Percentiles rank a stretch among this genome's conserved stretches.
Conservation (phyloP, 2,113 vertebrate genomes). For the Eidolon helvum region DNA sequence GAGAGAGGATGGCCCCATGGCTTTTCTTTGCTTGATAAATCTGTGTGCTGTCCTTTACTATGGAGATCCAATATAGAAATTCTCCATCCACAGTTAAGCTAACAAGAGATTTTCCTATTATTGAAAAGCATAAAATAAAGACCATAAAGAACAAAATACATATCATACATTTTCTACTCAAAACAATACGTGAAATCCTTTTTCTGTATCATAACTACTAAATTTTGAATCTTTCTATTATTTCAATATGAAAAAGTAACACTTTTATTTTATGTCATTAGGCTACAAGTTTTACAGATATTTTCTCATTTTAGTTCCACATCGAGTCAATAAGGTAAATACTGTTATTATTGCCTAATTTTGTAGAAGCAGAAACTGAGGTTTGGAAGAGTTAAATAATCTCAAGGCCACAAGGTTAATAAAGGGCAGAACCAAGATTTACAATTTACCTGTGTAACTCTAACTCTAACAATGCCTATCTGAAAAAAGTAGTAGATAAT, state of each 20-base stretch:
- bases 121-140: slow-evolving; percentile 28
- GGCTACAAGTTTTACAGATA: neutral
- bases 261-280: neutral
- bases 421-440: neutral
- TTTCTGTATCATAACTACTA: neutral
- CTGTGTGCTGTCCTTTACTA: slow-evolving; percentile 53
- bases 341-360: neutral
- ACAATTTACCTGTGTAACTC: neutral
- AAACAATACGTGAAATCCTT: neutral
- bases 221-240: neutral
- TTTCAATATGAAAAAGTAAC: neutral
- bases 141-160: slow-evolving; percentile 19
- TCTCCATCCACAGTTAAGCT: slow-evolving; percentile 80
- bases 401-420: neutral
- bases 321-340: neutral
- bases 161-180: neutral
- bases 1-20: neutral
- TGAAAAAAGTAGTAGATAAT: neutral
- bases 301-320: neutral
- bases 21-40: slow-evolving; percentile 77
- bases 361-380: neutral
- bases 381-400: neutral
- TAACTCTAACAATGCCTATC: neutral
- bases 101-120: slow-evolving; percentile 66
- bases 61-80: slow-evolving; percentile 80